A percentile compares a stretch with the other conserved stretches of the same genome.
phyloP scores from a whole-genome alignment of 2,113 vertebrate species.

The Scolopax mira region DNA sequence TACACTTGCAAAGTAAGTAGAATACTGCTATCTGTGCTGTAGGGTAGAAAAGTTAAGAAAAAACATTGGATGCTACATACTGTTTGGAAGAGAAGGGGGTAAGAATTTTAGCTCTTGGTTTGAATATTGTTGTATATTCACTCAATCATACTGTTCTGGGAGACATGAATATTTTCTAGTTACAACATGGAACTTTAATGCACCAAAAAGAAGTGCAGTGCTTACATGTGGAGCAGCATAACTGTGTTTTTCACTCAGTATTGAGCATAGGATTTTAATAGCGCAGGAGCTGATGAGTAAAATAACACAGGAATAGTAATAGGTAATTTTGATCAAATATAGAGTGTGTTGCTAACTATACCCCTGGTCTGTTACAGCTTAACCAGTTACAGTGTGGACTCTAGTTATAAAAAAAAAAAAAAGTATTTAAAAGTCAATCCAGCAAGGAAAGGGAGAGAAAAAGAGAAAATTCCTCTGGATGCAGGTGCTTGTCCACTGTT shows the following conservation, averaged over 20 bases:
- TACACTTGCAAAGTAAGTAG: not conserved
- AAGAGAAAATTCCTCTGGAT: not conserved
- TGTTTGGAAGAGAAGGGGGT: not conserved
- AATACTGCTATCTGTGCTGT: not conserved
- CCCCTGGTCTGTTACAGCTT: not conserved
- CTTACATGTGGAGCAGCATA: accelerated
- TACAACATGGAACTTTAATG: not conserved
- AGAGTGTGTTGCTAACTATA: not conserved
- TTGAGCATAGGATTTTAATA: not conserved
- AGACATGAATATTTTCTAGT: not conserved
- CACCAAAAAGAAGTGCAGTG: not conserved
- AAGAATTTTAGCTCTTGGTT: not conserved
- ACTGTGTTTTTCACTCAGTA: not conserved
- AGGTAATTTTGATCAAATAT: not conserved
- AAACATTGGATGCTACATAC: not conserved
- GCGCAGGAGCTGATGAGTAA: not conserved
- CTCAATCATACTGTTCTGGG: not conserved
- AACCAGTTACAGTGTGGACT: not conserved
- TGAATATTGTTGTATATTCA: not conserved
- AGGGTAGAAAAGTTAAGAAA: not conserved
- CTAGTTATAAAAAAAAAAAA: not conserved
- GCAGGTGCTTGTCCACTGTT: not conserved
- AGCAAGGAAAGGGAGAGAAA: not conserved
- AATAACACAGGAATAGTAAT: not conserved
- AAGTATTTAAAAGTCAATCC: not conserved